Evolutionary conservation across 1,140 invertebrate genomes (phyloP).

Genomic region (Tetragnatha versicolor): DNA sequence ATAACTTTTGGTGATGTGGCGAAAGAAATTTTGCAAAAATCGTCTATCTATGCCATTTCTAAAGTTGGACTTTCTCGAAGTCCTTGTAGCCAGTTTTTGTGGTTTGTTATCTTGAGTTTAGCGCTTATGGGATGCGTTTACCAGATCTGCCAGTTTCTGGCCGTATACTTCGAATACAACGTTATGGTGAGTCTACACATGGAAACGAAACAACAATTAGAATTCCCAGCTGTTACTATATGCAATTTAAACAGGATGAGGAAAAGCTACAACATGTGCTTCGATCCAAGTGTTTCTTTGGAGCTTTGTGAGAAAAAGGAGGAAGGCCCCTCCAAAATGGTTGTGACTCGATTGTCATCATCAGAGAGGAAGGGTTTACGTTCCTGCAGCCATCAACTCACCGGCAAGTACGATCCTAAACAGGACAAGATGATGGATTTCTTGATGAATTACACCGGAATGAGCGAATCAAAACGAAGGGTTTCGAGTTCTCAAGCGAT

Average conservation of each 20-base stretch:
- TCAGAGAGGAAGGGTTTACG: background rate
- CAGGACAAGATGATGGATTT: background rate
- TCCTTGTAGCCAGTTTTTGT: background rate
- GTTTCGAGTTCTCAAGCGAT: background rate
- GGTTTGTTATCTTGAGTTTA: background rate
- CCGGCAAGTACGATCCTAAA: background rate
- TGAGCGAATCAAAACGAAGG: background rate
- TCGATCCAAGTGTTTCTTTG: background rate
- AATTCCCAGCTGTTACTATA: conserved; percentile 28
- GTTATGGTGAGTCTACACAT: conserved; percentile 7
- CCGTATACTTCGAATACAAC: conserved; percentile 11
- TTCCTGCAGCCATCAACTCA: background rate
- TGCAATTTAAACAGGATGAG: conserved; percentile 21
- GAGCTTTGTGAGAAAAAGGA: background rate
- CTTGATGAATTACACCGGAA: background rate
- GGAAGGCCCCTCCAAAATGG: background rate
- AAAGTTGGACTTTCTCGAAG: background rate
- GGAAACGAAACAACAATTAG: background rate
- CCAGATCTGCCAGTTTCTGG: conserved; percentile 1
- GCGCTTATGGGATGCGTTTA: background rate
- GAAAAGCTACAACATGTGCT: background rate
- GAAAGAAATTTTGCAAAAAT: conserved; percentile 7
- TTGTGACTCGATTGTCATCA: background rate
- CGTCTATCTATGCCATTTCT: background rate
- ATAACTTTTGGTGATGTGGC: too few species aligned